Conservation (phyloP, 1,140 invertebrate species). For the Elysia chlorotica region DNA sequence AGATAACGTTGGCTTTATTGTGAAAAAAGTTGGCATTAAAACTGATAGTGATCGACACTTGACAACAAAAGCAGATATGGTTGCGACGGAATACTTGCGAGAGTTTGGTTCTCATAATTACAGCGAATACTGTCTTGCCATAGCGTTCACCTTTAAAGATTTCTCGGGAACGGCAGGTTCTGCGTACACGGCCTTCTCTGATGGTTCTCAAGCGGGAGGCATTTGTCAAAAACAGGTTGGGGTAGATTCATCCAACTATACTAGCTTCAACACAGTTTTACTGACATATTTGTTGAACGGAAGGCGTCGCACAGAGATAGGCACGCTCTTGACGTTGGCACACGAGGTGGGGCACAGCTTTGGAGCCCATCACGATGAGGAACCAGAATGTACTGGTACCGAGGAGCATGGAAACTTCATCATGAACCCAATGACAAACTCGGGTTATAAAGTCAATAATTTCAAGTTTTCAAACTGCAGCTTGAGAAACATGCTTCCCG, state of each 20-base stretch:
- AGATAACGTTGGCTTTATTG: conserved; percentile 49
- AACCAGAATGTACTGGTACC: conserved; percentile 32
- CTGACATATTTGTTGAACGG: conserved; percentile 37
- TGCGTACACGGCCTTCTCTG: conserved; percentile 30
- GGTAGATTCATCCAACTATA: conserved; percentile 4
- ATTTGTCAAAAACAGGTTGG: conserved; percentile 18
- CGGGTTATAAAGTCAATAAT: conserved; percentile 41
- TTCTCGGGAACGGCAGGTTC: conserved; percentile 41
- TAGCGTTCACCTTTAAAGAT: conserved; percentile 46
- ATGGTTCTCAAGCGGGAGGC: conserved; percentile 41
- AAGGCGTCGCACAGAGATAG: conserved; percentile 17
- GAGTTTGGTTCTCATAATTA: conserved; percentile 45
- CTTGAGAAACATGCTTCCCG: conserved; percentile 43
- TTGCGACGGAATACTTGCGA: conserved; percentile 37
- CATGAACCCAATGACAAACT: conserved; percentile 40
- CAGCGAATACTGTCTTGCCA: conserved; percentile 37
- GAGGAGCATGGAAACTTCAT: conserved; percentile 41
- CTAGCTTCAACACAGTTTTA: conserved; percentile 43
- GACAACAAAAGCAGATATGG: not conserved
- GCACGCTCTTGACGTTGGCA: conserved; percentile 33
- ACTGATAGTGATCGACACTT: conserved; percentile 4
- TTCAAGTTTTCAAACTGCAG: conserved; percentile 48
- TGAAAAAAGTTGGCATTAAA: conserved; percentile 40
- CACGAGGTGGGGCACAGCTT: conserved; percentile 56
- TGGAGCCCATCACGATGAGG: conserved; percentile 45